Evolutionary conservation across 2,797 vertebrate genomes (phyloP).

Genomic region (Buceros bicornis): DNA sequence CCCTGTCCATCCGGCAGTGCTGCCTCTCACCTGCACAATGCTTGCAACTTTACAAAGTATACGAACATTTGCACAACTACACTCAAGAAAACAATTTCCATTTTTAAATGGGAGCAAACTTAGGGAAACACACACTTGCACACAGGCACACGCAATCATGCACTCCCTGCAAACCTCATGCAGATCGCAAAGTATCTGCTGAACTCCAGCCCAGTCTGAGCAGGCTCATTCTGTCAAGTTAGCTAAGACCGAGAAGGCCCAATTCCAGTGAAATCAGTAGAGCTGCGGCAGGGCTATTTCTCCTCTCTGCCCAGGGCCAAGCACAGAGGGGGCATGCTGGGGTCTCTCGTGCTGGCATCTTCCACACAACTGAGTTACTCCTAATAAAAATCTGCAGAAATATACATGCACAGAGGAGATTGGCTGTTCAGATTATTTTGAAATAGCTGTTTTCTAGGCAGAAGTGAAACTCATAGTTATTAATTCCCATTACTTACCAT

Average conservation of each 20-base stretch:
- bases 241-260: not conserved
- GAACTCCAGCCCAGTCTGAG: not conserved
- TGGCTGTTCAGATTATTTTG: conserved; percentile 16
- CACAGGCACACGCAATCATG: not conserved
- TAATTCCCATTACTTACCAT: conserved; percentile 67
- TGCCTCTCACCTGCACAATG: not conserved
- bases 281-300: not conserved
- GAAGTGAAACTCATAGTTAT: conserved; percentile 58
- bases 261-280: not conserved
- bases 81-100: not conserved
- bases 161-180: not conserved
- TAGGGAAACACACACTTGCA: not conserved
- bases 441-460: conserved; percentile 58
- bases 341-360: not conserved
- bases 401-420: not conserved
- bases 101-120: not conserved
- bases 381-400: conserved; percentile 6
- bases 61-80: not conserved
- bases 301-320: not conserved
- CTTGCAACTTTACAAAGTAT: not conserved
- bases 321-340: not conserved
- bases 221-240: not conserved
- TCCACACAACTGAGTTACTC: not conserved
- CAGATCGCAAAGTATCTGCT: not conserved
- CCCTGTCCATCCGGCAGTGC: too few species aligned